phyloP scores from a whole-genome alignment of 2,113 vertebrate species.

The Macaca nemestrina region DNA sequence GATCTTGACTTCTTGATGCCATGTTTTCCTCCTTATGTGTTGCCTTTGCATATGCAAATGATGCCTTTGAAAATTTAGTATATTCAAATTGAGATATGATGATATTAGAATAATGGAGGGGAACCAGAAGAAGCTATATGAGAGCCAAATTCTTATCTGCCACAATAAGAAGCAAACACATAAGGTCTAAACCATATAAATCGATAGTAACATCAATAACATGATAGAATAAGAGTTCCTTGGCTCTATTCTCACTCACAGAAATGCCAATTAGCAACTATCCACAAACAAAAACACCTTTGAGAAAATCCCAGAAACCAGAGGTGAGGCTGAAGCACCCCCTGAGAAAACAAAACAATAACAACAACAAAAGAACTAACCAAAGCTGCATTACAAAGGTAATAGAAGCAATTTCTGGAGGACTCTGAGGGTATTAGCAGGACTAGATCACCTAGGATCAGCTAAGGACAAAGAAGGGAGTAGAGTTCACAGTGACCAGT shows the following conservation, averaged over 20 bases:
- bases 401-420: background rate
- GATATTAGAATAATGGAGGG: background rate
- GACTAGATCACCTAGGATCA: background rate
- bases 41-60: background rate
- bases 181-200: background rate
- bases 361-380: background rate
- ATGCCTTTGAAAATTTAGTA: background rate
- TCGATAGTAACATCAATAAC: background rate
- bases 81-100: background rate
- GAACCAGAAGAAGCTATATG: background rate
- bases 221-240: no score
- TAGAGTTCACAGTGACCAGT: background rate
- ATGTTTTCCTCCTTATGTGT: background rate
- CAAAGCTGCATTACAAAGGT: background rate
- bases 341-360: background rate
- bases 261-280: background rate
- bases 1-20: background rate
- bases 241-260: background rate
- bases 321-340: background rate
- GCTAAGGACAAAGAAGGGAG: background rate
- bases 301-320: background rate
- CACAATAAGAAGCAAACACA: background rate
- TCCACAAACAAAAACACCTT: background rate
- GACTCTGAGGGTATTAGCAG: background rate
- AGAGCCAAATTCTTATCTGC: background rate